Percentiles rank a stretch among this genome's conserved stretches.
Conservation (phyloP, 2,113 vertebrate species). For the Ornithorhynchus anatinus region DNA sequence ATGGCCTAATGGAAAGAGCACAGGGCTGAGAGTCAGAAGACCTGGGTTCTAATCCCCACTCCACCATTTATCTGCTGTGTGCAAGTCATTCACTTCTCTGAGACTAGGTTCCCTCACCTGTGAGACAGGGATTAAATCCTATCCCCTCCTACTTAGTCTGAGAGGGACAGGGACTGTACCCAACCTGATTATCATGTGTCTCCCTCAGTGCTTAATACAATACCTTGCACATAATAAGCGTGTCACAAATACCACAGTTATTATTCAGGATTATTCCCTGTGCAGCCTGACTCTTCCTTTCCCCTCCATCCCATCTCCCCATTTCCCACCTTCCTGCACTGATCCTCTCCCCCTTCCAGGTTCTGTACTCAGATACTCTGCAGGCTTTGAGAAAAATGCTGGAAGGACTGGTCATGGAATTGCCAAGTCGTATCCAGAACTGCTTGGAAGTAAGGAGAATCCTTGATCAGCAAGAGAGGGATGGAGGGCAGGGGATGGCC, state of each 20-base stretch:
- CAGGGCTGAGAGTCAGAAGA: no score
- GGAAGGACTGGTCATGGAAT: background rate
- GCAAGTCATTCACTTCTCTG: no score
- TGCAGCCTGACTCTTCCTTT: background rate
- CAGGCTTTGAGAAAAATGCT: background rate
- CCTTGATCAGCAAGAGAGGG: no score
- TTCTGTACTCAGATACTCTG: background rate
- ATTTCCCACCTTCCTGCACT: no score
- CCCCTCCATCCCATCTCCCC: background rate
- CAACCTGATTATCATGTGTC: background rate
- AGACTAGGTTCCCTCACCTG: no score
- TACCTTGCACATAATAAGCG: background rate
- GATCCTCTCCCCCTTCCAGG: background rate
- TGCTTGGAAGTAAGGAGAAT: slow-evolving; percentile 36
- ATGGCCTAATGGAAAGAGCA: no score
- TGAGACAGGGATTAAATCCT: no score
- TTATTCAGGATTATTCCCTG: background rate
- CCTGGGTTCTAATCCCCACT: no score
- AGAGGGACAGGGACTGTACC: background rate
- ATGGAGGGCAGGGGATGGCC: no score
- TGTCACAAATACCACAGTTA: background rate
- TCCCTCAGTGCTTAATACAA: background rate
- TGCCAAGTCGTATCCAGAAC: background rate
- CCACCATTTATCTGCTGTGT: no score
- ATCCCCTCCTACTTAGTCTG: no score